Conservation (phyloP, 2,888 invertebrate genomes). For the Chalcis sispes region DNA sequence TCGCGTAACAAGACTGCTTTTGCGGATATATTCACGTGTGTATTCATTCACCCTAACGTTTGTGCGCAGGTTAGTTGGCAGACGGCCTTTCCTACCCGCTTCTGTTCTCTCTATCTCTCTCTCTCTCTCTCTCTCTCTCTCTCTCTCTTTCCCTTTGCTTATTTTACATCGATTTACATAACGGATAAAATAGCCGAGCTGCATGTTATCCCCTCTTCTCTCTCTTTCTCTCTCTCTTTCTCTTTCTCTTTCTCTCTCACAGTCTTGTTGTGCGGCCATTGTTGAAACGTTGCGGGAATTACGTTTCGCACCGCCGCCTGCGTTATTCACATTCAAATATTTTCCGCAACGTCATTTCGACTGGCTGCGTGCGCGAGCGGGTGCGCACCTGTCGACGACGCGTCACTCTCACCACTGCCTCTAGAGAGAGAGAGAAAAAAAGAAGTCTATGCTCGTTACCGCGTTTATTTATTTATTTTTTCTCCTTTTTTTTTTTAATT, state of each 20-base stretch:
- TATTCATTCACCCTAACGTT: background rate
- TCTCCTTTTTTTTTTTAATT: constrained; percentile 2
- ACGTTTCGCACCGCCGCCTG: constrained; percentile 64
- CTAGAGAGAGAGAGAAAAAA: background rate
- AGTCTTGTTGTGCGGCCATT: constrained; percentile 63
- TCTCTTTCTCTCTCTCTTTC: constrained; percentile 22
- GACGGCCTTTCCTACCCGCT: constrained; percentile 41
- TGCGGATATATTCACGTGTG: background rate
- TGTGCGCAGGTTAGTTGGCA: constrained; percentile 53
- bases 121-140: constrained; percentile 48
- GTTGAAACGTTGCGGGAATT: constrained; percentile 71
- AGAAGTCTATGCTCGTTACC: constrained; percentile 11
- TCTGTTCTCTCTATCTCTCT: constrained; percentile 11
- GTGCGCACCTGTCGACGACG: constrained; percentile 61
- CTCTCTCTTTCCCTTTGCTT: no score
- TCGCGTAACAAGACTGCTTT: constrained; percentile 42
- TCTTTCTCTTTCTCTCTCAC: constrained; percentile 15
- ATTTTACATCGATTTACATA: constrained; percentile 75
- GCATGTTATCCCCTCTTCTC: constrained; percentile 8
- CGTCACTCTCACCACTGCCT: constrained; percentile 8
- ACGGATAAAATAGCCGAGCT: constrained; percentile 69
- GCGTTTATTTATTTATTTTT: background rate
- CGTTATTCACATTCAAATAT: constrained; percentile 73
- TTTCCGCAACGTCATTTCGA: constrained; percentile 67
- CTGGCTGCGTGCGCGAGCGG: constrained; percentile 57